Conservation (phyloP, 2,888 invertebrate species). For the Synergus japonicus region DNA sequence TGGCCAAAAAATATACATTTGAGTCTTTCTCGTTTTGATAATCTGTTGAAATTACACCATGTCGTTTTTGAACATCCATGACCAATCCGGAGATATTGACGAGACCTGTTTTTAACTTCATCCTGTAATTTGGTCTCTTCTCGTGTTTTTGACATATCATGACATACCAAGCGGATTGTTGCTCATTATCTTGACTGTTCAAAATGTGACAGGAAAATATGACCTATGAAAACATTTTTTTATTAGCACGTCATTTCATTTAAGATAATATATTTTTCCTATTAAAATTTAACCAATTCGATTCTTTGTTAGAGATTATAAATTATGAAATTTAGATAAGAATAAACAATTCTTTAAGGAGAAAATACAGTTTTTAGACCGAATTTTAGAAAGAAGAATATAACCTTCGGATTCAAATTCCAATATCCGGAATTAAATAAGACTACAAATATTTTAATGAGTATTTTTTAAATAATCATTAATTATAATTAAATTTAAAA, state of each 20-base stretch:
- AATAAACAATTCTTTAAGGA: neutral
- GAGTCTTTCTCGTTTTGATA: slow-evolving; percentile 43
- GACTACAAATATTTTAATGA: neutral
- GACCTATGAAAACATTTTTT: slow-evolving; percentile 49
- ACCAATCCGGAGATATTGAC: slow-evolving; percentile 52
- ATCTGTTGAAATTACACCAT: slow-evolving; percentile 55
- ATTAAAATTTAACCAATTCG: neutral
- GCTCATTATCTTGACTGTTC: slow-evolving; percentile 44
- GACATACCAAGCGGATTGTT: slow-evolving; percentile 55
- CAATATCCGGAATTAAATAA: neutral
- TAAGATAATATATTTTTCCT: neutral
- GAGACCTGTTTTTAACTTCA: slow-evolving; percentile 53
- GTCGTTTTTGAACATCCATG: slow-evolving; percentile 54
- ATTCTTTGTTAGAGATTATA: neutral
- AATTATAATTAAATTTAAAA: neutral
- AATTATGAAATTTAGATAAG: neutral
- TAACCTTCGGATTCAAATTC: neutral
- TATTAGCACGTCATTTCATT: neutral
- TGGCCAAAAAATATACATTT: slow-evolving; percentile 60
- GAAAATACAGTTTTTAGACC: neutral
- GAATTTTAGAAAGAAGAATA: neutral
- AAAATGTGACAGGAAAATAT: slow-evolving; percentile 62
- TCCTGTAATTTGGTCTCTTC: slow-evolving; percentile 25
- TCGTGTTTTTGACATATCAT: slow-evolving; percentile 55
- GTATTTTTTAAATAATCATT: neutral